These are phyloP conservation scores for Homarus americanus DNA, from an alignment of 1,140 invertebrate genomes.

Conservation along the genomic window DNA sequence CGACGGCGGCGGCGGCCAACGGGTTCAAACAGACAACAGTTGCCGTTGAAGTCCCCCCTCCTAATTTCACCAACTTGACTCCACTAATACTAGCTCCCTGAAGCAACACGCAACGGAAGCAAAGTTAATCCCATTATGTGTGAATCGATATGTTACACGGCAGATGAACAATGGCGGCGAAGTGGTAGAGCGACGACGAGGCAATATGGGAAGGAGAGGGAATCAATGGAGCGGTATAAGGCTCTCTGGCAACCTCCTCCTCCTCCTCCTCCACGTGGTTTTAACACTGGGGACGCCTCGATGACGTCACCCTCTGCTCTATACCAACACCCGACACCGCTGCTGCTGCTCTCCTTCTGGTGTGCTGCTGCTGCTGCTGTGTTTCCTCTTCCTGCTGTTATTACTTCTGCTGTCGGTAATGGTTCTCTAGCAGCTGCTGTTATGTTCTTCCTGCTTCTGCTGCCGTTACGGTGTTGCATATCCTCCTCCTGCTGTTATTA, in stretches of 20 bases:
- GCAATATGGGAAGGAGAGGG: neutral
- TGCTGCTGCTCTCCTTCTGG: too few species aligned
- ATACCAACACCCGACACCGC: neutral
- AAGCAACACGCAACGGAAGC: neutral
- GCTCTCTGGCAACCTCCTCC: neutral
- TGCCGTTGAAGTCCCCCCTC: too few species aligned
- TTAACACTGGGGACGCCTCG: neutral
- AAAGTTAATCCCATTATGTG: too few species aligned
- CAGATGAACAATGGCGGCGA: neutral
- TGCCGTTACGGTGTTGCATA: neutral
- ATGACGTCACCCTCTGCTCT: neutral
- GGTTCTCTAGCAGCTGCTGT: too few species aligned
- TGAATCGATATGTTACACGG: too few species aligned
- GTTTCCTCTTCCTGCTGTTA: neutral
- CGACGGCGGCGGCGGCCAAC: neutral
- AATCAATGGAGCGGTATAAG: neutral
- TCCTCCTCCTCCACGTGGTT: constrained; percentile 6
- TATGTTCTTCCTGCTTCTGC: neutral
- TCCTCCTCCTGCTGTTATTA: neutral
- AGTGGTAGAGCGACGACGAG: neutral
- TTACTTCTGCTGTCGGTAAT: too few species aligned
- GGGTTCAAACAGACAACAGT: too few species aligned
- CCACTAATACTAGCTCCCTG: too few species aligned
- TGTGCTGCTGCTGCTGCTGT: neutral
- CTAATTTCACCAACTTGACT: too few species aligned